These are phyloP conservation scores for Epicampocera succincta DNA, from an alignment of 2,888 invertebrate species.

Conservation along the genomic window DNA sequence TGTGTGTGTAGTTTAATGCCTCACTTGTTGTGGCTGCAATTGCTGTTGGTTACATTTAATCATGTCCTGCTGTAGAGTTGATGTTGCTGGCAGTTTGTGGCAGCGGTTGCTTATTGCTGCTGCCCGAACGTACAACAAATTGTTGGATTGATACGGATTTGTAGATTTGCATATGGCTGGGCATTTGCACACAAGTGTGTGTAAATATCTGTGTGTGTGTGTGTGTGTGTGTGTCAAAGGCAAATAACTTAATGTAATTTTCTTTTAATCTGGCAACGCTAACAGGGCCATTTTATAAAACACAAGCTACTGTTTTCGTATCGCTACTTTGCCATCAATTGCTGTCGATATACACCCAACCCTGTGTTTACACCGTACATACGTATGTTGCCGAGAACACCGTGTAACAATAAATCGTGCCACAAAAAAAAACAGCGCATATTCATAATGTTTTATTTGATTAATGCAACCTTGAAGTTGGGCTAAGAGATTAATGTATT, in stretches of 20 bases:
- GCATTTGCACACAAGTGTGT: background rate
- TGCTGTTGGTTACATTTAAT: conserved; percentile 59
- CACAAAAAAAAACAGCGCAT: no score
- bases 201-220: background rate
- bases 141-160: conserved; percentile 32
- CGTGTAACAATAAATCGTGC: no score
- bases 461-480: no score
- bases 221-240: background rate
- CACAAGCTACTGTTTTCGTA: conserved; percentile 32
- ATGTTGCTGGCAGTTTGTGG: conserved; percentile 62
- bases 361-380: no score
- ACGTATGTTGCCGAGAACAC: conserved; percentile 42
- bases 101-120: conserved; percentile 49
- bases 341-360: conserved; percentile 3
- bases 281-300: background rate
- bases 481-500: no score
- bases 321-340: conserved; percentile 37
- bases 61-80: conserved; percentile 54
- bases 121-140: conserved; percentile 2
- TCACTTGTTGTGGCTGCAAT: conserved; percentile 60
- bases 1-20: conserved; percentile 36
- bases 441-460: no score
- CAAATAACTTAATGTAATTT: conserved; percentile 60
- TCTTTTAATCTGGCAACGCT: conserved; percentile 45
- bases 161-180: conserved; percentile 16